Conservation (phyloP, 2,797 vertebrate genomes). For the Sebastiscus tertius region DNA sequence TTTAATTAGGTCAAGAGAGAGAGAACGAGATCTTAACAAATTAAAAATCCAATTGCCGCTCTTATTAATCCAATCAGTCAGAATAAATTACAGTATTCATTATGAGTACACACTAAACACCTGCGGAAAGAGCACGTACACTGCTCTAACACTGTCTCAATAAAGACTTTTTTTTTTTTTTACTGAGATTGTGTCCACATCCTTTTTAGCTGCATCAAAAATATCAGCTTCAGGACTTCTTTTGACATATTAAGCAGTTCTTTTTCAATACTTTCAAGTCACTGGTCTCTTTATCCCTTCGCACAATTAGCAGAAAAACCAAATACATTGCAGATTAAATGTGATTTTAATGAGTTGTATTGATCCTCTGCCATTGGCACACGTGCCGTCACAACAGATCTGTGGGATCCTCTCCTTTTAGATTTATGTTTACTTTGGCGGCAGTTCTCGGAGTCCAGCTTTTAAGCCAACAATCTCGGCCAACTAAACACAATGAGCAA, state of each 20-base stretch:
- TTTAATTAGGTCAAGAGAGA: conserved; percentile 49
- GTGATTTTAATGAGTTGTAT: conserved; percentile 10
- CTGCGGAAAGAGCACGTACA: background rate
- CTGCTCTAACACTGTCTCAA: background rate
- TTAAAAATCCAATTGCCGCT: conserved; percentile 24
- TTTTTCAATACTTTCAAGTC: background rate
- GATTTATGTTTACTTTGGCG: background rate
- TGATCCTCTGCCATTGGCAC: background rate
- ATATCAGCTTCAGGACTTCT: background rate
- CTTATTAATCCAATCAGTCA: conserved; percentile 54
- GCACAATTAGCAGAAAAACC: conserved; percentile 6
- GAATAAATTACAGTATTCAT: conserved; percentile 30
- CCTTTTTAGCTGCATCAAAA: background rate
- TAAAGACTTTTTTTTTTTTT: background rate
- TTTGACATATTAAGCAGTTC: background rate
- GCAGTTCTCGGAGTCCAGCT: background rate
- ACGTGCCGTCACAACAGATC: background rate
- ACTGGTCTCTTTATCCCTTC: background rate
- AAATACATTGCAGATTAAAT: background rate
- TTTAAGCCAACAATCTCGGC: background rate
- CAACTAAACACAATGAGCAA: background rate
- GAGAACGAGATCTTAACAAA: conserved; percentile 28
- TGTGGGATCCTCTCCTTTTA: conserved; percentile 1
- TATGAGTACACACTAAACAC: conserved; percentile 2
- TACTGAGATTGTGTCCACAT: background rate